These are phyloP conservation scores for Chaunax sp. DNA, from an alignment of 2,797 vertebrate species.

Conservation along the genomic window DNA sequence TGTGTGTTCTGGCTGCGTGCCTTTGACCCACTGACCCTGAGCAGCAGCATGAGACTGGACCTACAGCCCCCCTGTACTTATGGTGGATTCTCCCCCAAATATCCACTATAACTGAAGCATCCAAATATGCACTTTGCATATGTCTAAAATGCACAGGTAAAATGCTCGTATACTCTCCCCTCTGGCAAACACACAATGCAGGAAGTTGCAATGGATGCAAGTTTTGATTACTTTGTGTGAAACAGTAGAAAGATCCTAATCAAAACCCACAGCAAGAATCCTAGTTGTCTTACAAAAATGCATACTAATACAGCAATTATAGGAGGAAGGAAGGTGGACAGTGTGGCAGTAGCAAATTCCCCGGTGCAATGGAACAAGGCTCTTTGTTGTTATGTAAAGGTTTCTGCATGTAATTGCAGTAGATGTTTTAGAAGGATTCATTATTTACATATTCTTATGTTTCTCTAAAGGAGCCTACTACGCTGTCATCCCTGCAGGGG, in stretches of 20 bases:
- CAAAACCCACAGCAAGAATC: conserved; percentile 62
- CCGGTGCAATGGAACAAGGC: conserved; percentile 77
- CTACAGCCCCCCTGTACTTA: conserved; percentile 28
- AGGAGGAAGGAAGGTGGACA: conserved; percentile 73
- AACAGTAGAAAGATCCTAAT: conserved; percentile 60
- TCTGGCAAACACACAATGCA: conserved; percentile 49
- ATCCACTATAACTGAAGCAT: conserved; percentile 34
- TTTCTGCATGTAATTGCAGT: conserved; percentile 80
- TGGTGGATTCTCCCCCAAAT: background rate
- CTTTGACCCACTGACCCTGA: conserved; percentile 78
- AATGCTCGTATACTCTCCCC: conserved; percentile 38
- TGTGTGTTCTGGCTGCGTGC: conserved; percentile 80
- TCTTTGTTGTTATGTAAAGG: conserved; percentile 85
- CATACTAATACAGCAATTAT: conserved; percentile 84
- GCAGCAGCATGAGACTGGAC: conserved; percentile 72
- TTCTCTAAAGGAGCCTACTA: conserved; percentile 62
- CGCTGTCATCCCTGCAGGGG: conserved; percentile 65
- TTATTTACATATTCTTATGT: conserved; percentile 80
- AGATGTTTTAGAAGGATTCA: conserved; percentile 80
- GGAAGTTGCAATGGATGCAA: conserved; percentile 54
- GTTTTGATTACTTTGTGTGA: conserved; percentile 68
- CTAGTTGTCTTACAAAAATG: conserved; percentile 74
- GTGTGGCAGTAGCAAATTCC: conserved; percentile 79
- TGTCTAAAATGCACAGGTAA: conserved; percentile 26
- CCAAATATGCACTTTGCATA: conserved; percentile 43